Percentiles rank a stretch among this genome's conserved stretches.
These are phyloP conservation scores for Umimayanthus kanabou DNA, from an alignment of 92 coral and sea anemone species.

Conservation along the genomic window DNA sequence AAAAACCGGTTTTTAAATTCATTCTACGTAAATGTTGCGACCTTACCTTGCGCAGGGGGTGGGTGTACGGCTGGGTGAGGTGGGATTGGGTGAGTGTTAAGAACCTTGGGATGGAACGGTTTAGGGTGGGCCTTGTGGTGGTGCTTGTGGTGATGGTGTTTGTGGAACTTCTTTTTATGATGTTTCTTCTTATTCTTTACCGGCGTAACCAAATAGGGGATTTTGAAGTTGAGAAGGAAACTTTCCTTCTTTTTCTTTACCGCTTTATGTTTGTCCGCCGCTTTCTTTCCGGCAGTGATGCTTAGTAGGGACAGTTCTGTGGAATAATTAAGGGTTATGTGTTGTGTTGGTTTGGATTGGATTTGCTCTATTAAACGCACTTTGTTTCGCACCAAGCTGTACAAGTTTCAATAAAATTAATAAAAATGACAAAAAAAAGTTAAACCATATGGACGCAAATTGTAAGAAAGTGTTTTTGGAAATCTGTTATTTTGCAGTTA, in stretches of 20 bases:
- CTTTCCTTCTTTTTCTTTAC: slow-evolving; percentile 77
- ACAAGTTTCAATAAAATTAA: too few species aligned
- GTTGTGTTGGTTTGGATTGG: background rate
- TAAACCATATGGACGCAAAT: too few species aligned
- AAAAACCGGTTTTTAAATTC: too few species aligned
- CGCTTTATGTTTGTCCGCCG: slow-evolving; percentile 56
- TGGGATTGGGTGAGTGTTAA: slow-evolving; percentile 15
- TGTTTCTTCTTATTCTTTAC: slow-evolving; percentile 56
- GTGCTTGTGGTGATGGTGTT: slow-evolving; percentile 39
- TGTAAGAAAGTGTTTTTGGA: too few species aligned
- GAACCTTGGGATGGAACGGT: background rate
- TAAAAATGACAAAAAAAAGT: too few species aligned
- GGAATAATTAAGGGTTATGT: background rate
- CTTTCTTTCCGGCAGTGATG: slow-evolving; percentile 61
- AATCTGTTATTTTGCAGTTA: too few species aligned
- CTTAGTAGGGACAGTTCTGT: slow-evolving; percentile 81
- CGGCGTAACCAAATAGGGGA: slow-evolving; percentile 87
- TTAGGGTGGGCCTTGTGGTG: slow-evolving; percentile 17
- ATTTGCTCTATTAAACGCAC: too few species aligned
- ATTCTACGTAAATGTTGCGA: background rate
- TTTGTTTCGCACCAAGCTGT: too few species aligned
- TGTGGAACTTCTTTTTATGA: slow-evolving; percentile 36
- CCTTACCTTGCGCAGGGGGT: slow-evolving; percentile 25
- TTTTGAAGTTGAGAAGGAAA: slow-evolving; percentile 79
- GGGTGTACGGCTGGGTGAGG: slow-evolving; percentile 23